phyloP scores from a whole-genome alignment of 2,888 invertebrate species.

The Drosophila subquinaria region DNA sequence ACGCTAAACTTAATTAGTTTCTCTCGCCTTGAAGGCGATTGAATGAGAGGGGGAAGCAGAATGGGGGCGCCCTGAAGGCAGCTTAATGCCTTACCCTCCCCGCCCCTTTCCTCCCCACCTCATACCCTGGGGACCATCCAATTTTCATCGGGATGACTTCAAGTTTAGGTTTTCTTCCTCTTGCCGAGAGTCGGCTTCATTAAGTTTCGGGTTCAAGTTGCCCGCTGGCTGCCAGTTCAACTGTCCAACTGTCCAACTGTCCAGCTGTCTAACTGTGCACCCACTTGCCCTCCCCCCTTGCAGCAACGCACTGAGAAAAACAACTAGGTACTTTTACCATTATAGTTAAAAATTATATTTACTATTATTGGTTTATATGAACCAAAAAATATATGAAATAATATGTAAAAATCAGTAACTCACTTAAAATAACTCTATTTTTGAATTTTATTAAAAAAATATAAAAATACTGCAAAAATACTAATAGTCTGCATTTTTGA shows the following conservation, averaged over 20 bases:
- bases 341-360: too few relatives aligned
- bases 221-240: constrained; percentile 71
- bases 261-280: constrained; percentile 26
- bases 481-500: too few relatives aligned
- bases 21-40: constrained; percentile 38
- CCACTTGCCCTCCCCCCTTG: background rate
- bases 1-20: constrained; percentile 80
- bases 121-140: background rate
- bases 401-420: too few relatives aligned
- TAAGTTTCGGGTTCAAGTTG: constrained; percentile 75
- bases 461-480: too few relatives aligned
- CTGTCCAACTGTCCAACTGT: constrained; percentile 71
- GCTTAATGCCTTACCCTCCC: constrained; percentile 26
- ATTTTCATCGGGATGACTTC: background rate
- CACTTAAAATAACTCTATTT: too few relatives aligned
- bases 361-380: too few relatives aligned
- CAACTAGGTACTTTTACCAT: background rate
- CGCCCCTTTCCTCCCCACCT: too few relatives aligned
- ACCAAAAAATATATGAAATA: too few relatives aligned
- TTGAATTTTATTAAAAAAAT: too few relatives aligned
- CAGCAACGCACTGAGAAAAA: background rate
- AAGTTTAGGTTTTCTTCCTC: constrained; percentile 25
- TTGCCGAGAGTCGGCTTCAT: constrained; percentile 58
- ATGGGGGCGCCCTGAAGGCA: constrained; percentile 29
- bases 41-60: background rate